Evolutionary conservation across 2,113 vertebrate species (phyloP), one percentile per base, ranked within the genome.

Genomic region (Tretioscincus oriximinensis): DNA sequence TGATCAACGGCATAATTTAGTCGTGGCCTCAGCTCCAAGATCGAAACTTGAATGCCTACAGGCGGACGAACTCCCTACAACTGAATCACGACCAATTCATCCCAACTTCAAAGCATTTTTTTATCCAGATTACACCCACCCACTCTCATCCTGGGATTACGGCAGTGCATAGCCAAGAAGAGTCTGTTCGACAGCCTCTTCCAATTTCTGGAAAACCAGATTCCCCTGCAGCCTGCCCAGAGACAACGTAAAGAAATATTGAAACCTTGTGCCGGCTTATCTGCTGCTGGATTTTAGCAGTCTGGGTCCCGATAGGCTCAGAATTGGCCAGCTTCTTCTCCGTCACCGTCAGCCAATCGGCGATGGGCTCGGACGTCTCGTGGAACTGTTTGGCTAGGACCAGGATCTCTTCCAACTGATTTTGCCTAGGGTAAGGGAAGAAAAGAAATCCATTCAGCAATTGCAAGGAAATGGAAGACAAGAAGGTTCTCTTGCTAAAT

Each of bases 321-420:
- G 98, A 98, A 78, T 98, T 96, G 94, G 96, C 97, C 85, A 99
- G 90, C 28, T 99, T 99, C 88, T 98, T 96, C 94, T 99, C 98
- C 0, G 97, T 98, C 93, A 96, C 87, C 0, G 97, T 96, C 82
- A 99, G 93, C 98, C 98, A 99, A 87, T 99, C 98, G 1, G 93
- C 95, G 90, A 99, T 95, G 0, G 98, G 98, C 91, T 99, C 98
- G 2, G 97, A 95, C 58, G 97, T 97, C 77, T 99, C 98, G 0
- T 99, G 98, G 95, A 99, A 99, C 89, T 99, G 95, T 83, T 98
- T 97, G 31, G 98, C 98, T 92, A 99, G 91, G 85, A 97, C 96
- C 94, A 98, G 94, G 92, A 99, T 97, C 92, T 99, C 97, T 93
- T 99, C 98, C 92, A 99, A 94, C 93, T 99, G 96, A 86, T 95